A percentile compares a stretch with the other conserved stretches of the same genome.
These are phyloP conservation scores for Chelidonichthys spinosus DNA, from an alignment of 2,797 vertebrate genomes.

Conservation along the genomic window DNA sequence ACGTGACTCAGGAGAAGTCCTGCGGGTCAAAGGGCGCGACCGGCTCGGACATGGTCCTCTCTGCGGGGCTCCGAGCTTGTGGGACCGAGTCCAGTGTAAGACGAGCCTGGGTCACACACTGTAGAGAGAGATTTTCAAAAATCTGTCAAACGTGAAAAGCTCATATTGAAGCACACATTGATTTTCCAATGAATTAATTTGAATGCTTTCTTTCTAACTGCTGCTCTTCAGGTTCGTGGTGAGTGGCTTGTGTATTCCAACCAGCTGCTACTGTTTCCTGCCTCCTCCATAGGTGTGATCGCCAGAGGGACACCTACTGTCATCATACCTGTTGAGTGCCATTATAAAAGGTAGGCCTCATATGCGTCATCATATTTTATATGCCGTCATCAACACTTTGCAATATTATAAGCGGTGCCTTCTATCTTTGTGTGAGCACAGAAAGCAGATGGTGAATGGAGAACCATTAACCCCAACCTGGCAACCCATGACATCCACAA, in stretches of 20 bases:
- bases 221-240: slow-evolving; percentile 46
- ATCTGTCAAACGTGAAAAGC: neutral
- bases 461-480: slow-evolving; percentile 68
- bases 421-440: slow-evolving; percentile 36
- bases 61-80: slow-evolving; percentile 57
- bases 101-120: neutral
- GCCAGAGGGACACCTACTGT: slow-evolving; percentile 30
- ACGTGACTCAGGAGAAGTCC: neutral
- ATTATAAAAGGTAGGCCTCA: slow-evolving; percentile 63
- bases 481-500: slow-evolving; percentile 70
- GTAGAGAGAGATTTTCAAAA: neutral
- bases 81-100: slow-evolving; percentile 60
- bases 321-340: slow-evolving; percentile 69
- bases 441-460: slow-evolving; percentile 58
- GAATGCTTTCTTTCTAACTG: neutral
- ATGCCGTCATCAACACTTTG: neutral
- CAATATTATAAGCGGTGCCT: neutral
- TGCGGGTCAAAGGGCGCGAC: slow-evolving; percentile 10
- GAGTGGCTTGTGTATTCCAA: slow-evolving; percentile 75
- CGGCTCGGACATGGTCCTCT: slow-evolving; percentile 51
- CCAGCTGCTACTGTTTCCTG: slow-evolving; percentile 59
- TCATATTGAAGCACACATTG: neutral
- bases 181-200: no score
- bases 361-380: neutral
- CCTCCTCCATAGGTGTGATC: slow-evolving; percentile 38